Evolutionary conservation across 2,888 invertebrate genomes (phyloP), one percentile per base, ranked within the genome.

Genomic region (Drosophila diplacantha): DNA sequence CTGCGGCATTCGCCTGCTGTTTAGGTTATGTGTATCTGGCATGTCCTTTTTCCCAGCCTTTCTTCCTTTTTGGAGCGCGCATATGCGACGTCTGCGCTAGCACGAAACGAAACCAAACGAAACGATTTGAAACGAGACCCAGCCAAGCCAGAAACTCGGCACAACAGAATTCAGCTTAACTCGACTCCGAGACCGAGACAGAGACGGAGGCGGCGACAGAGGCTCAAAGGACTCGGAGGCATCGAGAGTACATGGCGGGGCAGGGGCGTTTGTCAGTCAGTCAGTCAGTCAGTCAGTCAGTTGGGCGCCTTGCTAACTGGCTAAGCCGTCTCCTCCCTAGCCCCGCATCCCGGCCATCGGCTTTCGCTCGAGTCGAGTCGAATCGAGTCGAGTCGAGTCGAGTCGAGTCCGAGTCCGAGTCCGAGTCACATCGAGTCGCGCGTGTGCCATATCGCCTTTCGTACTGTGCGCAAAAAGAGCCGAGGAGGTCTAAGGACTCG

Each of bases 381-480:
- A 41, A 2, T 43, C 43, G 43, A 16, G 2, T 26, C 41, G 20
- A 38, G 6, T 54, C 54, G 52, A 43, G 22, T n/a, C n/a, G 46
- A 46, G 22, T 22, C 16, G 5, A 37, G 18, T 11, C 6, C 38
- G 26, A 26, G 43, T 26, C 52, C 55, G 55, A 54, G 47, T 34
- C 16, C 39, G 58, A 57, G 53, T 61, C 47, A 18, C 11, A 22
- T 68, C 47, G 60, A 50, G 46, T 53, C 70, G 79, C 83, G 77
- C 79, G 73, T 81, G 75, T 77, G 81, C 77, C 54, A 54, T 54
- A 54, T 83, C 83, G 72, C 68, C 71, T 75, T 84, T 84, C 83
- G 81, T 77, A 67, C 59, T 68, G 78, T 83, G 78, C 78, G 81
- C 84, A 81, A 83, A 83, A 72, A 69, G 72, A 75, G 71, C 81